Conservation (phyloP, 2,888 invertebrate genomes). For the Agrenia bidenticulata region DNA sequence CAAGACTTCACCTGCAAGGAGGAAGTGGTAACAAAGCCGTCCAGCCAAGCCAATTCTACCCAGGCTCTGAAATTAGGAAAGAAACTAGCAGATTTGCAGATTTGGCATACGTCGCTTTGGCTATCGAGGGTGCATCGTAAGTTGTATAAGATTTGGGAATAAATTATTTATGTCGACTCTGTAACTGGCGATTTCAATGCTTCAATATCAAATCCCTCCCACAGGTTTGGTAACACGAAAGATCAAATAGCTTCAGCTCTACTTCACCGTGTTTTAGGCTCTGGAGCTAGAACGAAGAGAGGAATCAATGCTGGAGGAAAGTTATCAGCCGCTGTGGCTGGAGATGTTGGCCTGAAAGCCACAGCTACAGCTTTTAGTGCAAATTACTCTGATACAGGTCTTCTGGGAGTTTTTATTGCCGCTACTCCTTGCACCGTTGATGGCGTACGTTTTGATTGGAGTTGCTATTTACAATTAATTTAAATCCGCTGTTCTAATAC, state of each 20-base stretch:
- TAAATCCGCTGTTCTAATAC: no score
- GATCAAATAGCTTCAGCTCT: slow-evolving; percentile 72
- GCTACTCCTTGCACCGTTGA: slow-evolving; percentile 68
- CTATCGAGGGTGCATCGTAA: slow-evolving; percentile 68
- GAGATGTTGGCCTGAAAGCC: slow-evolving; percentile 53
- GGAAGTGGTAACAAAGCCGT: slow-evolving; percentile 54
- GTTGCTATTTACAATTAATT: slow-evolving; percentile 1
- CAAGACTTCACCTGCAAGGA: slow-evolving; percentile 59
- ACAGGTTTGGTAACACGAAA: slow-evolving; percentile 62
- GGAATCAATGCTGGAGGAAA: slow-evolving; percentile 64
- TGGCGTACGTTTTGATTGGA: slow-evolving; percentile 52
- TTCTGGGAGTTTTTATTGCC: slow-evolving; percentile 73
- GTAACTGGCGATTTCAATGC: background rate
- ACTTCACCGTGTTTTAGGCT: slow-evolving; percentile 71
- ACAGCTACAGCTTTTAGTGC: slow-evolving; percentile 74
- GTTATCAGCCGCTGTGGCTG: slow-evolving; percentile 61
- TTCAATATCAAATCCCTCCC: no score
- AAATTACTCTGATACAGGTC: slow-evolving; percentile 82
- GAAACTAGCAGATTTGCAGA: slow-evolving; percentile 59
- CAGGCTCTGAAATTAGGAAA: slow-evolving; percentile 73
- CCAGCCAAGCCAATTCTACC: slow-evolving; percentile 61
- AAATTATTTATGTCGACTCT: background rate
- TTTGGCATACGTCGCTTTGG: slow-evolving; percentile 74
- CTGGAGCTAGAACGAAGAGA: slow-evolving; percentile 72
- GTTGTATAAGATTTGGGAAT: background rate